phyloP scores from a whole-genome alignment of 2,888 invertebrate species.

The Platypus cylindrus region DNA sequence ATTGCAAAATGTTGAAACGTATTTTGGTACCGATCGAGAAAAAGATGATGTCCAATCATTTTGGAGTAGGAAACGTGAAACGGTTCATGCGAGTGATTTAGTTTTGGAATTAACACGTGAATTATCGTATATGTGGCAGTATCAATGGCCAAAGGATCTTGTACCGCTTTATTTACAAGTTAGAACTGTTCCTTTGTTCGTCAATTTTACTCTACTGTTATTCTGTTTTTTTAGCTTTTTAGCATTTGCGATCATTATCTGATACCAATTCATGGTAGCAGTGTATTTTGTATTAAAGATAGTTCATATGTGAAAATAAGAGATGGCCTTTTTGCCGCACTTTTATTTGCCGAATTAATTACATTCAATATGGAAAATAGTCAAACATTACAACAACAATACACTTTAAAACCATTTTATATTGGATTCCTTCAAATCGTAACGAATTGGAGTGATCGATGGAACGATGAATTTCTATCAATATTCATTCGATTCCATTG shows the following conservation, averaged over 20 bases:
- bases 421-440: slow-evolving; percentile 37
- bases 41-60: slow-evolving; percentile 50
- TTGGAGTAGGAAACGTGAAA: slow-evolving; percentile 43
- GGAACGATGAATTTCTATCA: slow-evolving; percentile 34
- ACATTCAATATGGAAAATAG: slow-evolving; percentile 21
- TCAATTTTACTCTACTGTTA: neutral
- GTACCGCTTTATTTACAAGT: slow-evolving; percentile 45
- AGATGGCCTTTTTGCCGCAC: slow-evolving; percentile 38
- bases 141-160: slow-evolving; percentile 52
- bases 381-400: too few species aligned
- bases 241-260: too few species aligned
- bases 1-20: slow-evolving; percentile 32
- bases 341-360: slow-evolving; percentile 43
- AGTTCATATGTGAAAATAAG: slow-evolving; percentile 27
- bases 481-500: slow-evolving; percentile 41
- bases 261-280: neutral
- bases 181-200: neutral
- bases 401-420: slow-evolving; percentile 35
- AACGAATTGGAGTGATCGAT: slow-evolving; percentile 34
- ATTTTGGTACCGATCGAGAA: slow-evolving; percentile 56
- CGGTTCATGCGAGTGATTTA: slow-evolving; percentile 45
- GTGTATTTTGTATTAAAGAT: neutral
- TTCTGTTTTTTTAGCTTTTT: neutral
- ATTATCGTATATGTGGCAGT: slow-evolving; percentile 47
- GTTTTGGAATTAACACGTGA: slow-evolving; percentile 46